Percentiles rank a stretch among this genome's conserved stretches.
Conservation (phyloP, 2,113 vertebrate genomes). For the Acrocephalus arundinaceus region DNA sequence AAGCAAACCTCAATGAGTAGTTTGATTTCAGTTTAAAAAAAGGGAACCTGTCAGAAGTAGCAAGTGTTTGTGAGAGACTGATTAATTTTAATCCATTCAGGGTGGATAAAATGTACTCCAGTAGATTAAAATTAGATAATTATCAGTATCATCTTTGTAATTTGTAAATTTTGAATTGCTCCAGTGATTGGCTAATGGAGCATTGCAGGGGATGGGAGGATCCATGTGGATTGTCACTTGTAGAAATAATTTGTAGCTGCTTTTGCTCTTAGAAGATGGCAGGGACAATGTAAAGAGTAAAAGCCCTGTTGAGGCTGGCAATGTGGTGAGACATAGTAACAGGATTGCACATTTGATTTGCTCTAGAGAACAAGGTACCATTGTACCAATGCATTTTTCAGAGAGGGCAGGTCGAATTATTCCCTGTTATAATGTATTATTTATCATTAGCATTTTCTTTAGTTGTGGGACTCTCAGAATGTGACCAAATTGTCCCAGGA, state of each 20-base stretch:
- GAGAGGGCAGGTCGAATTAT: background rate
- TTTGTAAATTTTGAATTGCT: constrained; percentile 11
- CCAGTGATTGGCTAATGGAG: background rate
- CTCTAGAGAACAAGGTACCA: background rate
- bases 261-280: background rate
- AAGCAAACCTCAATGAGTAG: background rate
- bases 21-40: background rate
- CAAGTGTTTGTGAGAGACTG: constrained; percentile 1
- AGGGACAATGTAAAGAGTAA: background rate
- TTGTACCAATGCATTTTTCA: background rate
- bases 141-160: constrained; percentile 1
- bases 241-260: background rate
- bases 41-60: background rate
- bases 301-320: background rate
- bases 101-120: background rate
- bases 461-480: background rate
- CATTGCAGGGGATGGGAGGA: background rate
- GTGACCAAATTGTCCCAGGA: constrained; percentile 14
- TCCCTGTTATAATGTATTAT: background rate
- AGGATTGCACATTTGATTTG: background rate
- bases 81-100: constrained; percentile 32
- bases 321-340: background rate
- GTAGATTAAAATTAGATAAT: constrained; percentile 32
- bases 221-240: background rate
- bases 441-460: background rate